Conservation (phyloP, 2,888 invertebrate genomes). For the Alentia gelatinosa region DNA sequence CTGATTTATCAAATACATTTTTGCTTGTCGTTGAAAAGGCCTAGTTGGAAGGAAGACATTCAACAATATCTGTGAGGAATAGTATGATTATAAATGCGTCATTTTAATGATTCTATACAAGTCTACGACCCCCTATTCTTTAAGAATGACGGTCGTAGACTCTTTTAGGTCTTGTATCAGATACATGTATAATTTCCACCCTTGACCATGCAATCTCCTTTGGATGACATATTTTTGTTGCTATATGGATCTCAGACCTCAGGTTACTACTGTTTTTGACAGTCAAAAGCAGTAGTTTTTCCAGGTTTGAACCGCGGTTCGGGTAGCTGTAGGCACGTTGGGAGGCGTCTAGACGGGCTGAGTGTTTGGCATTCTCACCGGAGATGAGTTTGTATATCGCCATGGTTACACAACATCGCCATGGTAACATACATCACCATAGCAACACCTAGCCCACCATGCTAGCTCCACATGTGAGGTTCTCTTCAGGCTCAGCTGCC, state of each 20-base stretch:
- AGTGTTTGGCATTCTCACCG: background rate
- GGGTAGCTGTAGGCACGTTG: background rate
- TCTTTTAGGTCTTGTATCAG: background rate
- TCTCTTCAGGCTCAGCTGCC: background rate
- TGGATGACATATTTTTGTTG: background rate
- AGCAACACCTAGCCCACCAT: background rate
- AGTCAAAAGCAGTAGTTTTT: background rate
- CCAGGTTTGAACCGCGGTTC: background rate
- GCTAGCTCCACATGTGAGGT: background rate
- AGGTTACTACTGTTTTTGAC: background rate
- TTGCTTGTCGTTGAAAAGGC: no score
- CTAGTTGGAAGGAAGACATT: no score
- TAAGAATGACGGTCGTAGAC: no score
- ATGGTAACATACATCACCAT: background rate
- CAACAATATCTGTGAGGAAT: no score
- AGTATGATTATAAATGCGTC: no score
- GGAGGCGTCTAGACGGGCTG: background rate
- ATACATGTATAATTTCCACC: background rate
- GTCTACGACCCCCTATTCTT: no score
- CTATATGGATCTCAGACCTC: background rate
- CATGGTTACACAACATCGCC: slow-evolving; percentile 7
- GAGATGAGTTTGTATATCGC: background rate
- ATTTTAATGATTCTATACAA: no score
- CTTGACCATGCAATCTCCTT: background rate
- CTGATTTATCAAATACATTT: no score